Conservation (phyloP, 1,140 invertebrate genomes). For the Drosophila ogumai region DNA sequence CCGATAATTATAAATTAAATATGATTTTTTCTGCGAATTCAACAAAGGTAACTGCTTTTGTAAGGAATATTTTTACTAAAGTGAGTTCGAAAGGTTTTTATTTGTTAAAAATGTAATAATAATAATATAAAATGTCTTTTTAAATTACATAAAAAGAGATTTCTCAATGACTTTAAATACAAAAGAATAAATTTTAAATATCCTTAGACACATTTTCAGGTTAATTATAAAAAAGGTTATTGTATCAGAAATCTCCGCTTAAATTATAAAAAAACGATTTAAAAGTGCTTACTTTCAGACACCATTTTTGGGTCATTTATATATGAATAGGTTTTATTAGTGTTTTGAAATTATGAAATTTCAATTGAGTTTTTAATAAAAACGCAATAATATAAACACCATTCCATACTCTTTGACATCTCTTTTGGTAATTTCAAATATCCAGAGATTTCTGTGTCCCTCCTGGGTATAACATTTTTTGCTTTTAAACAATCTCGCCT, state of each 20-base stretch:
- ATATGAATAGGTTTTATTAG: neutral
- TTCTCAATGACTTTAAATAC: no score
- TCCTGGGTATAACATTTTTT: neutral
- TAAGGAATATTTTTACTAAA: neutral
- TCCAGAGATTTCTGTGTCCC: neutral
- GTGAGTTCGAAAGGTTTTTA: no score
- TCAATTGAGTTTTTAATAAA: no score
- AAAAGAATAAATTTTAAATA: neutral
- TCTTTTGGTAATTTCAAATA: conserved; percentile 1
- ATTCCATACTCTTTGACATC: no score
- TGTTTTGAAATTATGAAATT: neutral
- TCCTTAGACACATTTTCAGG: neutral
- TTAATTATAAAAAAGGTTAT: neutral
- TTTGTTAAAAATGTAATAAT: no score
- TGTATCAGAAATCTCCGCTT: no score
- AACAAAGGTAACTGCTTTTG: neutral
- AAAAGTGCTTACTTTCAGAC: no score
- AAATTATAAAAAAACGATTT: no score
- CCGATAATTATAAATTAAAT: neutral
- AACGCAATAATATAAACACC: neutral
- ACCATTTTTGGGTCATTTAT: no score
- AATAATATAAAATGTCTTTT: no score
- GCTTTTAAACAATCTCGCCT: conserved; percentile 8
- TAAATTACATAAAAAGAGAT: no score
- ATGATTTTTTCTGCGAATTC: no score